Evolutionary conservation across 2,888 invertebrate species (phyloP), one percentile per base, ranked within the genome.

Genomic region (Syritta pipiens): DNA sequence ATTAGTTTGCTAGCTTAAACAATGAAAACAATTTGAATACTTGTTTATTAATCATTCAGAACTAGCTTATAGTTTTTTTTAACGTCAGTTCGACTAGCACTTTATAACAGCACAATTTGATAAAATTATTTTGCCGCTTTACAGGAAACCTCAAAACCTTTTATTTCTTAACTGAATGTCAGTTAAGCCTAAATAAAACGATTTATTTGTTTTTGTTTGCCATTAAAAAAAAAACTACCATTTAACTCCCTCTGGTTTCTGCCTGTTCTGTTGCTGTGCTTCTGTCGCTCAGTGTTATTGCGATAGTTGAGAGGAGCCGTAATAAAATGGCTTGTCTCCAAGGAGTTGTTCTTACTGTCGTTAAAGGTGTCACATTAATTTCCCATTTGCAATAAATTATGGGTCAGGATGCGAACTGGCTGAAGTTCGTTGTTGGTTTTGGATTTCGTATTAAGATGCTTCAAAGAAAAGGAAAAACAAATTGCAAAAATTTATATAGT

Each of bases 341-440:
- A 9, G 7, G 6, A n/a, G 19, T 59, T 19, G 19, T 9, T 22
- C 81, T 79, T 63, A 49, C 48, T 81, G 82, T 76, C 82, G 79
- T 81, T 79, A 77, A 79, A 69, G 48, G 60, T 75, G 81, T 82
- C 82, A 81, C 76, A 82, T 82, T 82, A 82, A 76, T 79, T 79
- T 72, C 72, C 79, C 79, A 79, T 82, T 82, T 79, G 68, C 79
- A 79, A 76, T 82, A 79, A 82, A 76, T 82, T 81, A 82, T 82
- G 51, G 71, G 60, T 51, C 46, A 57, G 48, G 46, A 48, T 62
- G 26, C 42, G 69, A n/a, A n/a, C n/a, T n/a, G n/a, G n/a, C n/a
- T n/a, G n/a, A n/a, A n/a, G n/a, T n/a, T n/a, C n/a, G n/a, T n/a
- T n/a, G n/a, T n/a, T n/a, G n/a, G 49, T 32, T 37, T 17, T 26